Evolutionary conservation across 2,797 vertebrate species (phyloP).

Genomic region (Danio tinwini): DNA sequence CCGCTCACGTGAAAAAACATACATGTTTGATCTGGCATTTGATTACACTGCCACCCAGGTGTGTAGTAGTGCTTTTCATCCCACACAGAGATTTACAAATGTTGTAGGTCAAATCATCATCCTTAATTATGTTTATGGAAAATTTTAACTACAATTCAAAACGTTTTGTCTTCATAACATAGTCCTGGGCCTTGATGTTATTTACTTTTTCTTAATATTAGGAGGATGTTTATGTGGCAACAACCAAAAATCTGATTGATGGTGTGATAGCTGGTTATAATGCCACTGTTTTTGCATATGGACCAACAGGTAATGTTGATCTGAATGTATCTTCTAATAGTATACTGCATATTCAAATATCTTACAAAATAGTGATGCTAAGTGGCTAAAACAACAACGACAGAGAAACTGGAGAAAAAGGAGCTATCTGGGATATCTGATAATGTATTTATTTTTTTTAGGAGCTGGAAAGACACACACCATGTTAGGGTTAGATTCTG

Average conservation of each 20-base stretch:
- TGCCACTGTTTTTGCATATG: conserved; percentile 92
- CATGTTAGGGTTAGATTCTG: conserved; percentile 90
- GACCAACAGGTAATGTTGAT: conserved; percentile 85
- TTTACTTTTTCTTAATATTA: conserved; percentile 55
- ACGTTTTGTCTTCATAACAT: too few species aligned
- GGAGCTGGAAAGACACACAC: conserved; percentile 96
- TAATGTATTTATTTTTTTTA: conserved; percentile 58
- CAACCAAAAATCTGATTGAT: conserved; percentile 87
- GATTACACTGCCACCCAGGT: conserved; percentile 88
- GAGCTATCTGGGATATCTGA: too few species aligned
- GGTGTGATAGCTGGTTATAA: conserved; percentile 92
- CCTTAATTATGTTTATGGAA: background rate
- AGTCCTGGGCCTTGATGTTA: background rate
- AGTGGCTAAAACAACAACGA: too few species aligned
- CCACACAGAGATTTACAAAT: background rate
- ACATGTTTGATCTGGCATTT: conserved; percentile 89
- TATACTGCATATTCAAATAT: background rate
- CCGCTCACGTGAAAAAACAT: conserved; percentile 90
- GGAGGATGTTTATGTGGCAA: conserved; percentile 91
- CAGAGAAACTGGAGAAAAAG: too few species aligned
- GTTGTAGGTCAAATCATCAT: background rate
- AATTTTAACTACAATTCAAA: background rate
- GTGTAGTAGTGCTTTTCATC: background rate
- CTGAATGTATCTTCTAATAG: background rate
- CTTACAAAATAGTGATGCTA: background rate